A percentile compares a stretch with the other conserved stretches of the same genome.
Evolutionary conservation across 2,888 invertebrate species (phyloP).

Genomic region (Rhamnusium bicolor): DNA sequence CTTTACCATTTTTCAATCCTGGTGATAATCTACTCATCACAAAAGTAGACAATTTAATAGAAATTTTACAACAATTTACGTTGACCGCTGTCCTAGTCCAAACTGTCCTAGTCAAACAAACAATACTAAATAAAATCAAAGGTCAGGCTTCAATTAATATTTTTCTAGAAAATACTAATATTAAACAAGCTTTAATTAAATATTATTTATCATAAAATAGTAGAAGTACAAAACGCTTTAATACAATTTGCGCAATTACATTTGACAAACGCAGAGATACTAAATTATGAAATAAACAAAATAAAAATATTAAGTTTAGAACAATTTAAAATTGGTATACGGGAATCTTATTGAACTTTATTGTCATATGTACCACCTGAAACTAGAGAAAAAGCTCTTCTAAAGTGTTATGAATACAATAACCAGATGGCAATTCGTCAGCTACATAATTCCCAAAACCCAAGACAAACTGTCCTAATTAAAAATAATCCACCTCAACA

Average conservation of each 20-base stretch:
- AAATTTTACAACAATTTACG: not conserved
- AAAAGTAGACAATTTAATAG: not conserved
- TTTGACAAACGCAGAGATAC: not conserved
- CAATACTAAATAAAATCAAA: not conserved
- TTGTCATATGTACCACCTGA: not conserved
- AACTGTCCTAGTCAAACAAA: not conserved
- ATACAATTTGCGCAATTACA: not conserved
- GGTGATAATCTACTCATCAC: not conserved
- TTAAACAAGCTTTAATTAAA: not conserved
- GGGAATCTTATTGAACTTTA: not conserved
- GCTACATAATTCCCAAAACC: not conserved
- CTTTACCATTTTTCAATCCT: not conserved
- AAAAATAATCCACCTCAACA: not conserved
- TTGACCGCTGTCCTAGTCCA: constrained; percentile 3
- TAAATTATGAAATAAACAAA: not conserved
- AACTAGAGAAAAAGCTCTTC: not conserved
- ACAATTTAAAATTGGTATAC: not conserved
- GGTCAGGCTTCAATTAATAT: not conserved
- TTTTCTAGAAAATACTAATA: not conserved
- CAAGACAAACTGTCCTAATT: not conserved
- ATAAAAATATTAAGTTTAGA: not conserved
- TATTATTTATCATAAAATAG: not conserved
- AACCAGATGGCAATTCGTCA: not conserved
- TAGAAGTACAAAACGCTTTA: not conserved
- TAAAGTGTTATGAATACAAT: not conserved